A percentile compares a stretch with the other conserved stretches of the same genome.
Evolutionary conservation across 53 echinoderm and acorn worm species (phyloP).

Genomic region (Arbacia lixula): DNA sequence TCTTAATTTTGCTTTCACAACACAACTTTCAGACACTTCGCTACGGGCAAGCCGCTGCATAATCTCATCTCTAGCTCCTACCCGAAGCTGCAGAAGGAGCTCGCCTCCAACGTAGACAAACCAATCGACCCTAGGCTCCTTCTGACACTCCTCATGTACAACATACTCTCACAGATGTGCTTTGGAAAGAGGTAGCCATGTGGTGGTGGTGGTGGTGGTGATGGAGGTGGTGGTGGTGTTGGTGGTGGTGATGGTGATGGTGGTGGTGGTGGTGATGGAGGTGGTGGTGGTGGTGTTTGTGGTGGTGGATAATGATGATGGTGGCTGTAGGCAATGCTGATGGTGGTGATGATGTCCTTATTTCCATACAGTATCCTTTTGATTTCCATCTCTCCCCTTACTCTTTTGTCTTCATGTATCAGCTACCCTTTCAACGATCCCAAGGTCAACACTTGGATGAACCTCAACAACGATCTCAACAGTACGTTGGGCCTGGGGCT

Average conservation of each 20-base stretch:
- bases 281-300: no score
- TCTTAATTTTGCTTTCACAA: not conserved
- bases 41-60: slow-evolving; percentile 37
- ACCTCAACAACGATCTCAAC: not conserved
- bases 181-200: slow-evolving; percentile 41
- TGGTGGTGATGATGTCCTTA: no score
- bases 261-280: no score
- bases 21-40: slow-evolving; percentile 34
- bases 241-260: no score
- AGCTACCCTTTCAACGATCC: slow-evolving; percentile 12
- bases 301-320: no score
- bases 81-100: slow-evolving; percentile 29
- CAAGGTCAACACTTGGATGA: not conserved
- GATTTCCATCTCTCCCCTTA: no score
- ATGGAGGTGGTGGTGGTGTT: no score
- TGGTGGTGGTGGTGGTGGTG: no score
- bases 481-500: slow-evolving; percentile 10
- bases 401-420: not conserved
- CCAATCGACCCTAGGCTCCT: slow-evolving; percentile 25
- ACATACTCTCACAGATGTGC: slow-evolving; percentile 22
- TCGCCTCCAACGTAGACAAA: not conserved
- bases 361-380: no score
- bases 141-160: slow-evolving; percentile 9
- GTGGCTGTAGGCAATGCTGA: no score
- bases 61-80: slow-evolving; percentile 7